Evolutionary conservation across 2,888 invertebrate genomes (phyloP).

Genomic region (Parnassius apollo): DNA sequence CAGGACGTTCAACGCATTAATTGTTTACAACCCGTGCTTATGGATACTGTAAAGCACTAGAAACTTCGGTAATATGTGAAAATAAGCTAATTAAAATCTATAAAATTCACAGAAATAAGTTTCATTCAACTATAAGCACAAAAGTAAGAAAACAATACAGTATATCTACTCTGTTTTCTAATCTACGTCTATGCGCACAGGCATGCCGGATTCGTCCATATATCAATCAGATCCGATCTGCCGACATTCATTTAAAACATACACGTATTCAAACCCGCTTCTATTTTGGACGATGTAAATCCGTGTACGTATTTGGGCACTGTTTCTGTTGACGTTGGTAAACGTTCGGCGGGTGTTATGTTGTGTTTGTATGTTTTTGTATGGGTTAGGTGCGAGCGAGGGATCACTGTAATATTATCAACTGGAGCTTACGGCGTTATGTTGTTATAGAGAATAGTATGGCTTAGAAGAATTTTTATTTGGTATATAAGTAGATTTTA

Average conservation of each 20-base stretch:
- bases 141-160: too few relatives aligned
- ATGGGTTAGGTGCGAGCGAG: constrained; percentile 10
- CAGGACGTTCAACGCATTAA: too few relatives aligned
- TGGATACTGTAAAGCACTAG: too few relatives aligned
- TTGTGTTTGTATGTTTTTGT: constrained; percentile 33
- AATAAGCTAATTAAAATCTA: too few relatives aligned
- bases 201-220: constrained; percentile 58
- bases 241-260: constrained; percentile 64
- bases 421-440: neutral
- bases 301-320: constrained; percentile 61
- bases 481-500: too few relatives aligned
- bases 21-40: too few relatives aligned
- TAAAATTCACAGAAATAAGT: too few relatives aligned
- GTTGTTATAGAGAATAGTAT: too few relatives aligned
- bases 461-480: too few relatives aligned
- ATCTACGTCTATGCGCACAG: constrained; percentile 47
- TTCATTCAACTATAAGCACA: too few relatives aligned
- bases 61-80: too few relatives aligned
- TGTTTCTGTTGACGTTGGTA: constrained; percentile 60
- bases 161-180: constrained; percentile 14
- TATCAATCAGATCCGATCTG: constrained; percentile 63
- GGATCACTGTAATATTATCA: neutral
- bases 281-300: constrained; percentile 65
- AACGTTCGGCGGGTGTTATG: constrained; percentile 43
- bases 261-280: constrained; percentile 51